phyloP scores from a whole-genome alignment of 2,888 invertebrate species.

The Cerastis rubricosa region DNA sequence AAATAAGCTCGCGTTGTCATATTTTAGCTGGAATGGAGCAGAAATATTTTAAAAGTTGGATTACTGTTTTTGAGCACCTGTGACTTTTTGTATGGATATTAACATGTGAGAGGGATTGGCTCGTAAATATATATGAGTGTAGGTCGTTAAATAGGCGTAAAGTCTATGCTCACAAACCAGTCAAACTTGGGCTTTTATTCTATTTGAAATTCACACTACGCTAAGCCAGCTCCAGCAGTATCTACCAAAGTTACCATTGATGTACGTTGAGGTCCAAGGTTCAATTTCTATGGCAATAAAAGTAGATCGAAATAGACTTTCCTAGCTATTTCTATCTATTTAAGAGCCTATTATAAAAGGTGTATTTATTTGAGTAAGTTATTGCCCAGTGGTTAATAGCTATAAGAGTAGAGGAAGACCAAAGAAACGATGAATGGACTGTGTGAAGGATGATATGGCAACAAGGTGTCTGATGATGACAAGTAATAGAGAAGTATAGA shows the following conservation, averaged over 20 bases:
- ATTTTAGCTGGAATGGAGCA: conserved; percentile 51
- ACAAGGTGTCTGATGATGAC: no score
- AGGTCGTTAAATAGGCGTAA: not conserved
- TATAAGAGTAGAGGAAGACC: no score
- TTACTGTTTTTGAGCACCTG: conserved; percentile 58
- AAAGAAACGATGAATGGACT: no score
- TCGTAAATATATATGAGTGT: conserved; percentile 31
- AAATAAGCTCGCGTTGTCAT: conserved; percentile 60
- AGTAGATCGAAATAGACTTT: not conserved
- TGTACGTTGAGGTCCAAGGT: not conserved
- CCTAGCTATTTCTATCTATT: not conserved
- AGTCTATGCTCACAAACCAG: not conserved
- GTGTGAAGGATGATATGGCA: no score
- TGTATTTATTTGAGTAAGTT: not conserved
- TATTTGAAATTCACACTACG: not conserved
- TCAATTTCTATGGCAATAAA: not conserved
- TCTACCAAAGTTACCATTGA: not conserved
- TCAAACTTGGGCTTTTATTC: not conserved
- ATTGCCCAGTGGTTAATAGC: not conserved
- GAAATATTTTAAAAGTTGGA: conserved; percentile 57
- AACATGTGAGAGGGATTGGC: conserved; percentile 18
- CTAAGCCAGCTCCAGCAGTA: not conserved
- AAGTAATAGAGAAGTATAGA: no score
- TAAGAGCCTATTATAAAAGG: not conserved
- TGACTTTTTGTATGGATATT: conserved; percentile 57